These are phyloP conservation scores for Poecilia picta DNA, from an alignment of 2,797 vertebrate genomes.

Conservation along the genomic window DNA sequence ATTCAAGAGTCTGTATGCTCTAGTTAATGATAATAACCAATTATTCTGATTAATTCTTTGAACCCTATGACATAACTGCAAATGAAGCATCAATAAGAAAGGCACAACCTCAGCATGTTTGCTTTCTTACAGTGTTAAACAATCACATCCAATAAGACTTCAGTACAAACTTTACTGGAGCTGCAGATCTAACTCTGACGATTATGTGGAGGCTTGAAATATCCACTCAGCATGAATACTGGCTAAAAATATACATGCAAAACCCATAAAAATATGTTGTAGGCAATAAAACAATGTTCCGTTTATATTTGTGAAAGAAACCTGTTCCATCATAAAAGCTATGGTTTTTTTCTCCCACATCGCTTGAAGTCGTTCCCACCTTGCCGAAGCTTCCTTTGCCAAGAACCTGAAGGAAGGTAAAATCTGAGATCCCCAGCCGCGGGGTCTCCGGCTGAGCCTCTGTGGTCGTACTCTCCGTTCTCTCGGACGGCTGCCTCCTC, in stretches of 20 bases:
- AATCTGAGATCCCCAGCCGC: conserved; percentile 85
- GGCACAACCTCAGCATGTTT: not conserved
- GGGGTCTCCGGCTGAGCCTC: conserved; percentile 35
- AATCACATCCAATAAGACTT: not conserved
- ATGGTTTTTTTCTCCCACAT: not conserved
- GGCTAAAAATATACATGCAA: not conserved
- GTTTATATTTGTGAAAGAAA: not conserved
- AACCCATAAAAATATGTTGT: not conserved
- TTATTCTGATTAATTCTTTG: not conserved
- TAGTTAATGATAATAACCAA: too few species aligned
- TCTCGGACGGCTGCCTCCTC: conserved; percentile 32
- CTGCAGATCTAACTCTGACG: not conserved
- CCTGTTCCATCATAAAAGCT: not conserved
- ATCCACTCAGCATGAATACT: not conserved
- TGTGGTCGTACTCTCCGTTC: conserved; percentile 15
- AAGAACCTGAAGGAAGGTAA: conserved; percentile 92
- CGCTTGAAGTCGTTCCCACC: conserved; percentile 75
- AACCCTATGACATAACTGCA: not conserved
- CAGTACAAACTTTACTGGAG: not conserved
- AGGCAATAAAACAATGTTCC: not conserved
- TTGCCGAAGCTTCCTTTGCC: conserved; percentile 99
- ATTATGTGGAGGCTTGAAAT: not conserved
- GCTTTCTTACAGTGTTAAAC: not conserved
- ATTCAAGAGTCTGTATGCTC: too few species aligned
- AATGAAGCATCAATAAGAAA: not conserved